phyloP scores from a whole-genome alignment of 2,113 vertebrate genomes.

The Heterotis niloticus region DNA sequence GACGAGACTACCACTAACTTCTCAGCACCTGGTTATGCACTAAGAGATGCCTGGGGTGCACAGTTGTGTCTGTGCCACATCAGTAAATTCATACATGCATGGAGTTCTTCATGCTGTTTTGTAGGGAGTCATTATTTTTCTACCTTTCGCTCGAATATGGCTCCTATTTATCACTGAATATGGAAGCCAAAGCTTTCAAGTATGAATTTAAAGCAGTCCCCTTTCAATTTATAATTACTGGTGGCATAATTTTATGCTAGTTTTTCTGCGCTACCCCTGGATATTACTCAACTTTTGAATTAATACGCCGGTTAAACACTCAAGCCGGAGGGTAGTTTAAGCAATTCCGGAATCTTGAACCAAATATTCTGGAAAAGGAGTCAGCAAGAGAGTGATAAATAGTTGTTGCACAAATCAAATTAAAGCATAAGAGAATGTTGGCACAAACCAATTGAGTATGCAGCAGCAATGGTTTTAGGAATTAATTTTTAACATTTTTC shows the following conservation, averaged over 20 bases:
- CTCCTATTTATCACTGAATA: slow-evolving; percentile 3
- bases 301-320: slow-evolving; percentile 22
- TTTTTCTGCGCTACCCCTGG: slow-evolving; percentile 15
- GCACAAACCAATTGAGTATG: slow-evolving; percentile 2
- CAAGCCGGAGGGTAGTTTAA: slow-evolving; percentile 2
- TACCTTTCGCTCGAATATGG: background rate
- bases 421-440: slow-evolving; percentile 8
- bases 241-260: slow-evolving; percentile 22
- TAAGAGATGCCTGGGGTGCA: background rate
- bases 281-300: slow-evolving; percentile 26
- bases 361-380: slow-evolving; percentile 15
- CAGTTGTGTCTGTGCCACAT: background rate
- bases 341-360: background rate
- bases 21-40: background rate
- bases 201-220: slow-evolving; percentile 20
- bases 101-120: background rate
- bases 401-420: background rate
- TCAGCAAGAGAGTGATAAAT: background rate
- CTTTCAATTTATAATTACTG: slow-evolving; percentile 19
- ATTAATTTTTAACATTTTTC: background rate
- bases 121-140: background rate
- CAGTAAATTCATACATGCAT: background rate
- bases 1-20: background rate
- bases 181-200: background rate
- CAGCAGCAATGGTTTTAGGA: background rate